Conservation (phyloP, 2,888 invertebrate species). For the Lasioglossum villosulum region DNA sequence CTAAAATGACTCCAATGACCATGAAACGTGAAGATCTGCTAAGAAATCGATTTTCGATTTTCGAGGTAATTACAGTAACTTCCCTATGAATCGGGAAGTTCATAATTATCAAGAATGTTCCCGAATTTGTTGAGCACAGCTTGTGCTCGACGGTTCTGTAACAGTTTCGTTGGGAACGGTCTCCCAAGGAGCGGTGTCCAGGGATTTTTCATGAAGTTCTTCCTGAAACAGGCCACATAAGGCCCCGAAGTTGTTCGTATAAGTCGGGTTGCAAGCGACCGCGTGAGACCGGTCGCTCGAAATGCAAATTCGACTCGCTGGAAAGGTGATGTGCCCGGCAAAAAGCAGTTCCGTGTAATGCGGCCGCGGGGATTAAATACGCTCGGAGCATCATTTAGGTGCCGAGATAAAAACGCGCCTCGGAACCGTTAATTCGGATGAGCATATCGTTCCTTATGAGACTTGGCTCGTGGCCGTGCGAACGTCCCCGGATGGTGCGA, state of each 20-base stretch:
- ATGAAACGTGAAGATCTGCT: no score
- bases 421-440: conserved; percentile 53
- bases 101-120: no score
- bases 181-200: neutral
- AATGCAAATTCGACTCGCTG: conserved; percentile 33
- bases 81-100: no score
- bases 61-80: no score
- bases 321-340: conserved; percentile 15
- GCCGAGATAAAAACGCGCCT: conserved; percentile 24
- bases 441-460: conserved; percentile 38
- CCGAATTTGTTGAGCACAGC: neutral
- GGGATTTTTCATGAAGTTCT: neutral
- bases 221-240: neutral
- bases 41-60: no score
- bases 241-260: neutral
- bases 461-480: conserved; percentile 6
- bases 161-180: conserved; percentile 1
- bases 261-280: neutral
- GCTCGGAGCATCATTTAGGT: conserved; percentile 29
- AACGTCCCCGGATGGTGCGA: neutral
- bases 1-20: no score
- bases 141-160: neutral
- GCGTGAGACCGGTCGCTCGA: conserved; percentile 22
- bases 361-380: conserved; percentile 20
- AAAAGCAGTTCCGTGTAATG: conserved; percentile 42